Conservation (phyloP, 2,888 invertebrate genomes). For the Athalia cordata region DNA sequence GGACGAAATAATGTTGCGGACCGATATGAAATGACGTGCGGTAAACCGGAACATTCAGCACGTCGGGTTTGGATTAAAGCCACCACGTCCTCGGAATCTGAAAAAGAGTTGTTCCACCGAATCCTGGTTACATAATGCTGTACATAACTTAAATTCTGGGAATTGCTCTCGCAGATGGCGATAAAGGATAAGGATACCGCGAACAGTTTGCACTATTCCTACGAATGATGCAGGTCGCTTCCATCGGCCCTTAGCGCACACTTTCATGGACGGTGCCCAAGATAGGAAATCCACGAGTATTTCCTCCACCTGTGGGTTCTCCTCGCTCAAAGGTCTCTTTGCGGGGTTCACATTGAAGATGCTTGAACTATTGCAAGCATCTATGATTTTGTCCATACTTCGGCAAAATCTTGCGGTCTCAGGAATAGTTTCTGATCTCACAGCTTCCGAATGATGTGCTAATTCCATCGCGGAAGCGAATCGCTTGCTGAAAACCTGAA, state of each 20-base stretch:
- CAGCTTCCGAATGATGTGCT: background rate
- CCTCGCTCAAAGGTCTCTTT: background rate
- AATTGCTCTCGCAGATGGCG: too few relatives aligned
- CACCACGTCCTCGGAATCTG: constrained; percentile 51
- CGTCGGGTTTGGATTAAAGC: constrained; percentile 53
- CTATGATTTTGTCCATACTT: background rate
- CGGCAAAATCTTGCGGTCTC: background rate
- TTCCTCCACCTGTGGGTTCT: background rate
- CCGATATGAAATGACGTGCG: constrained; percentile 49
- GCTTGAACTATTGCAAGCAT: background rate
- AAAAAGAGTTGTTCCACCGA: constrained; percentile 52
- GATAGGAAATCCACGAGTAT: background rate
- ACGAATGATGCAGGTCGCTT: too few relatives aligned
- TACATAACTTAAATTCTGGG: too few relatives aligned
- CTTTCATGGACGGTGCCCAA: background rate
- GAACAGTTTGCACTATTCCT: too few relatives aligned
- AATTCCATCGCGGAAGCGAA: background rate
- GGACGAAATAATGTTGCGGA: constrained; percentile 46
- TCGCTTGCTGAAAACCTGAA: constrained; percentile 4
- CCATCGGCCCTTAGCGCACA: background rate
- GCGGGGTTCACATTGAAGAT: background rate
- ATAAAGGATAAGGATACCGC: too few relatives aligned
- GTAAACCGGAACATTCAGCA: constrained; percentile 48
- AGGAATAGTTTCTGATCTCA: background rate
- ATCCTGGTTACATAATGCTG: constrained; percentile 47